phyloP scores from a whole-genome alignment of 2,113 vertebrate genomes.

The Centropristis striata region DNA sequence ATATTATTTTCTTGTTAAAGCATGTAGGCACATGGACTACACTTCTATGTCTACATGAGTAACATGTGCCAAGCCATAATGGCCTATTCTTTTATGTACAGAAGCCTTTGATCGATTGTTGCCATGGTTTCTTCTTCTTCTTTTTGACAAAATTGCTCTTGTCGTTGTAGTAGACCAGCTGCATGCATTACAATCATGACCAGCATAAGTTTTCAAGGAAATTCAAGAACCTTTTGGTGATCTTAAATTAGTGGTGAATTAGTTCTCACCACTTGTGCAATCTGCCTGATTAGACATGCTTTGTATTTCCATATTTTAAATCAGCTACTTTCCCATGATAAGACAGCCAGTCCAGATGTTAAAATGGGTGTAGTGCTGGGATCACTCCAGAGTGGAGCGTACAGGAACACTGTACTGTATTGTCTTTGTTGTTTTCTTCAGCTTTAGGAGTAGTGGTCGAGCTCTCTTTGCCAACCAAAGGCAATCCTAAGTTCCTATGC shows the following conservation, averaged over 20 bases:
- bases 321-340: background rate
- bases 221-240: constrained; percentile 4
- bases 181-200: constrained; percentile 15
- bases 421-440: background rate
- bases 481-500: background rate
- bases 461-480: background rate
- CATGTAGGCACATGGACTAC: background rate
- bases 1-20: constrained; percentile 41
- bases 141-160: constrained; percentile 2
- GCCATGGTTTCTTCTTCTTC: constrained; percentile 16
- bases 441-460: background rate
- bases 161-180: constrained; percentile 23
- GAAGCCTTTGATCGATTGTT: constrained; percentile 32
- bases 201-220: constrained; percentile 1
- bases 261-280: constrained; percentile 5
- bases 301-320: background rate
- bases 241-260: constrained; percentile 22
- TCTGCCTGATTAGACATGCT: constrained; percentile 24
- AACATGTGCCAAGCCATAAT: constrained; percentile 27
- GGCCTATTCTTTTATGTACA: constrained; percentile 21
- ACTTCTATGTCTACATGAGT: too few species aligned
- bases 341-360: constrained; percentile 7
- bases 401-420: background rate
- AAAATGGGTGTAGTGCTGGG: background rate
- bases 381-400: background rate